Conservation (phyloP, 2,113 vertebrate species). For the Orcinus orca region DNA sequence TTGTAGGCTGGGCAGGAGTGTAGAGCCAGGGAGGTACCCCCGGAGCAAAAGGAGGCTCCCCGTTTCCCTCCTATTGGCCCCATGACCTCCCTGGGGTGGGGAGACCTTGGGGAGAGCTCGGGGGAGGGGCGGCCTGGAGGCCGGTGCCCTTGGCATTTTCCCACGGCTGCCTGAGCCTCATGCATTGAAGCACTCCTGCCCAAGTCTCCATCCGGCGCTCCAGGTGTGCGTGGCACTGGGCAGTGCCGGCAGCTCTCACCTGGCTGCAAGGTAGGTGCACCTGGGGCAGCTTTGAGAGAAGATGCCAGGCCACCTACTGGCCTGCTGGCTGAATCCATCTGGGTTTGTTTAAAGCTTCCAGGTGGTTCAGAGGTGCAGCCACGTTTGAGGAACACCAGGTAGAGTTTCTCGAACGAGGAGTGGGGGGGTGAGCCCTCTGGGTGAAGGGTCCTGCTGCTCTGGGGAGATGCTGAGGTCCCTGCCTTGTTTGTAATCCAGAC, state of each 20-base stretch:
- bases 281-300: not conserved
- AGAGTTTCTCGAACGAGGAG: not conserved
- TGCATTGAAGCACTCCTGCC: rapidly evolving
- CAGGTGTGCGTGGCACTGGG: rapidly evolving
- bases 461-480: not conserved
- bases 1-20: rapidly evolving
- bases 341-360: not conserved
- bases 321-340: not conserved
- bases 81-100: rapidly evolving
- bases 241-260: not conserved
- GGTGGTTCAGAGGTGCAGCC: no score
- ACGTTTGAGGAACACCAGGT: rapidly evolving
- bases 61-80: rapidly evolving
- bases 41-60: no score
- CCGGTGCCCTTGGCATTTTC: rapidly evolving
- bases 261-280: no score
- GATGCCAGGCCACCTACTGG: not conserved
- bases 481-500: rapidly evolving
- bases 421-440: not conserved
- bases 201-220: rapidly evolving
- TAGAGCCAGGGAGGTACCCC: not conserved
- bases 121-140: not conserved
- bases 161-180: rapidly evolving
- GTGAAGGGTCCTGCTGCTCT: rapidly evolving
- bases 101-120: rapidly evolving